phyloP scores from a whole-genome alignment of 2,888 invertebrate species.

The Chymomyza amoena region DNA sequence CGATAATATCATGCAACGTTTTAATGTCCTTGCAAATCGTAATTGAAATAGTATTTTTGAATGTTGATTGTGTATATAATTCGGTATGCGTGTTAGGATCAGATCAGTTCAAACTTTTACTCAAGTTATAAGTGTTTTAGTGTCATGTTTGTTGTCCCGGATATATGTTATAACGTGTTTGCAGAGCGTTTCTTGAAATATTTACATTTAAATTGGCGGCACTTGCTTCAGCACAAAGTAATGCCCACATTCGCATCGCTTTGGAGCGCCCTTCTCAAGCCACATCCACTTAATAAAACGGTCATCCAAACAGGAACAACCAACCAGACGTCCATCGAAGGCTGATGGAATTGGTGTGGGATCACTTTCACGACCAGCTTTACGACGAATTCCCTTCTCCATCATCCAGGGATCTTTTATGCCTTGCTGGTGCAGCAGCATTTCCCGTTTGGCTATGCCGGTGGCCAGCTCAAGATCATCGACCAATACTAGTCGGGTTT shows the following conservation, averaged over 20 bases:
- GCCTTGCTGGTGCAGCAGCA: slow-evolving; percentile 90
- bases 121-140: neutral
- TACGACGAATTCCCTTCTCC: slow-evolving; percentile 86
- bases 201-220: slow-evolving; percentile 81
- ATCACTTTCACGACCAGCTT: slow-evolving; percentile 87
- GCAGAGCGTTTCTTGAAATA: neutral
- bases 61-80: neutral
- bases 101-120: slow-evolving; percentile 9
- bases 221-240: slow-evolving; percentile 94
- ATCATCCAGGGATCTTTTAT: slow-evolving; percentile 91
- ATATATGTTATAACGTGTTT: neutral
- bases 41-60: neutral
- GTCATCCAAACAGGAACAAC: slow-evolving; percentile 97
- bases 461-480: slow-evolving; percentile 95
- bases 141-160: neutral
- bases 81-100: slow-evolving; percentile 13
- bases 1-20: slow-evolving; percentile 56
- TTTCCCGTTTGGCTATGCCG: slow-evolving; percentile 93
- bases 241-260: slow-evolving; percentile 96
- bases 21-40: slow-evolving; percentile 8
- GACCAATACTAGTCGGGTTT: slow-evolving; percentile 83
- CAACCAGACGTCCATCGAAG: slow-evolving; percentile 92
- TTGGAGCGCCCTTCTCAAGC: slow-evolving; percentile 91
- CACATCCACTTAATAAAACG: slow-evolving; percentile 95
- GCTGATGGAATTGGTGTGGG: slow-evolving; percentile 95